A percentile compares a stretch with the other conserved stretches of the same genome.
Evolutionary conservation across 2,113 vertebrate genomes (phyloP).

Genomic region (Pipra filicauda): DNA sequence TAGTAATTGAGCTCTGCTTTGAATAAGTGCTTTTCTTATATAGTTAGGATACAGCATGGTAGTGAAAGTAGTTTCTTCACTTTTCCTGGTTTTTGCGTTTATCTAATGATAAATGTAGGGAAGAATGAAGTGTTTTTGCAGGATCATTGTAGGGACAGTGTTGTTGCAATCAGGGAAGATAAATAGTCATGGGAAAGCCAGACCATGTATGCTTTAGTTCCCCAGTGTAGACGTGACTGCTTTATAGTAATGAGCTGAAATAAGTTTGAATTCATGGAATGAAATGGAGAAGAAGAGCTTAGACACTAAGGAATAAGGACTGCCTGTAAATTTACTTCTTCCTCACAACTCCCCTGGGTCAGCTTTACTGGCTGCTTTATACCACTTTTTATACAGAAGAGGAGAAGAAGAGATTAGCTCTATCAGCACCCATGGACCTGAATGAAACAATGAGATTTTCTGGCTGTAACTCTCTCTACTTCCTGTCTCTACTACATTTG

Average conservation of each 20-base stretch:
- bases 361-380: background rate
- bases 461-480: background rate
- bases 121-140: background rate
- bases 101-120: background rate
- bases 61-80: background rate
- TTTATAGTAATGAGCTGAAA: background rate
- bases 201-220: background rate
- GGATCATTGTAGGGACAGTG: background rate
- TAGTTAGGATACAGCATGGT: background rate
- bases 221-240: background rate
- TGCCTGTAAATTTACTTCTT: background rate
- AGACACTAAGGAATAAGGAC: background rate
- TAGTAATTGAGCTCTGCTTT: background rate
- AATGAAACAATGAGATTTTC: background rate
- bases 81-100: background rate
- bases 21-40: background rate
- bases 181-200: background rate
- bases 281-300: background rate
- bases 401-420: background rate
- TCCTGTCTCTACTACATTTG: background rate
- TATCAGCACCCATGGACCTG: background rate
- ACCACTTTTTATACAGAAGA: background rate
- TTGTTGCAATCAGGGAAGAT: background rate
- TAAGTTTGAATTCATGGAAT: background rate
- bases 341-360: background rate